Evolutionary conservation across 2,888 invertebrate species (phyloP).

Genomic region (Synanthedon formicaeformis): DNA sequence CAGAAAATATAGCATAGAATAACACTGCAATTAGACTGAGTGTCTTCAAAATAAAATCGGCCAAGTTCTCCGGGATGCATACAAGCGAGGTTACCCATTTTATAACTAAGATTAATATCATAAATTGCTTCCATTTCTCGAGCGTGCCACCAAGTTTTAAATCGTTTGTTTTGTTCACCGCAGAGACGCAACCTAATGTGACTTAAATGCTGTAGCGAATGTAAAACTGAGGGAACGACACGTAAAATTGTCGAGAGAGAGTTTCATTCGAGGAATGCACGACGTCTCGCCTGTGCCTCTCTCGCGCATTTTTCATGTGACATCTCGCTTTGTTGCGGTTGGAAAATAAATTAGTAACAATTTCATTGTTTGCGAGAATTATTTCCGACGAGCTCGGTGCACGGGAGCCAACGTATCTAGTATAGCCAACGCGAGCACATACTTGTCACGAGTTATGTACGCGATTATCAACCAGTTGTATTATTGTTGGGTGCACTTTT

Average conservation of each 20-base stretch:
- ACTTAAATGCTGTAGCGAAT: slow-evolving; percentile 50
- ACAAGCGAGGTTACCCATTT: slow-evolving; percentile 44
- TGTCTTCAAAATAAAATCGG: slow-evolving; percentile 35
- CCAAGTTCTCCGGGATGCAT: slow-evolving; percentile 24
- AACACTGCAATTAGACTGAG: slow-evolving; percentile 40
- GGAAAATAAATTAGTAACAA: slow-evolving; percentile 69
- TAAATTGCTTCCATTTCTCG: slow-evolving; percentile 45
- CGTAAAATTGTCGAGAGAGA: slow-evolving; percentile 38
- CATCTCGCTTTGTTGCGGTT: slow-evolving; percentile 68
- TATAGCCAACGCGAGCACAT: slow-evolving; percentile 2
- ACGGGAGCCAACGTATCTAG: slow-evolving; percentile 6
- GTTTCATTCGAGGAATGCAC: slow-evolving; percentile 51
- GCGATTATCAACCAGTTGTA: slow-evolving; percentile 7
- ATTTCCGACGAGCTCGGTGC: slow-evolving; percentile 22
- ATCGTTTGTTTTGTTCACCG: slow-evolving; percentile 48
- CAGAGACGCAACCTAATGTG: slow-evolving; percentile 50
- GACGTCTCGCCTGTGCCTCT: slow-evolving; percentile 46
- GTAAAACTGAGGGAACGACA: slow-evolving; percentile 48
- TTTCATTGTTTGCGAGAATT: slow-evolving; percentile 66
- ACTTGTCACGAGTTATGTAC: slow-evolving; percentile 3
- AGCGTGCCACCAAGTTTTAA: slow-evolving; percentile 39
- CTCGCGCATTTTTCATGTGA: slow-evolving; percentile 62
- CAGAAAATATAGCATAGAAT: slow-evolving; percentile 8
- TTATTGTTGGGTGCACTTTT: background rate
- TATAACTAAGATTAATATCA: slow-evolving; percentile 50